Percentiles rank a stretch among this genome's conserved stretches.
These are phyloP conservation scores for Masnerella sp. DNA, from an alignment of 2,888 invertebrate genomes.

Conservation along the genomic window DNA sequence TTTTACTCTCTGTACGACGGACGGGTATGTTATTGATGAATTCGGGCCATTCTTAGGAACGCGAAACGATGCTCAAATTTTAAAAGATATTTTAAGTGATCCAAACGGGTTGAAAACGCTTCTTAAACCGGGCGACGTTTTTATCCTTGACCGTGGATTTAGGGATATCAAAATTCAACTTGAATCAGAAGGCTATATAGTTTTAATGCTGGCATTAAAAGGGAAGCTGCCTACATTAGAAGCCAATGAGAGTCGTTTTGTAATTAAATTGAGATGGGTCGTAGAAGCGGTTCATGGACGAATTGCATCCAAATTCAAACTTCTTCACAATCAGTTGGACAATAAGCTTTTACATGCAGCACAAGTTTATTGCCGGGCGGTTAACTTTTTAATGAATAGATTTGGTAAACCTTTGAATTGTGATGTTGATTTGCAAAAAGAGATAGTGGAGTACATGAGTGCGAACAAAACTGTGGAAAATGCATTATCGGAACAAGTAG, in stretches of 20 bases:
- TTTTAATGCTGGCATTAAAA: constrained; percentile 55
- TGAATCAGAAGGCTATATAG: constrained; percentile 61
- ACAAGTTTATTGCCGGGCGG: constrained; percentile 28
- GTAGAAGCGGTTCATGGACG: constrained; percentile 53
- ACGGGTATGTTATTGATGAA: constrained; percentile 19
- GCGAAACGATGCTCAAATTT: constrained; percentile 1
- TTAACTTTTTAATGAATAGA: constrained; percentile 32
- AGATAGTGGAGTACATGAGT: constrained; percentile 14
- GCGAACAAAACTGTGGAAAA: neutral
- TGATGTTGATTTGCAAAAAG: constrained; percentile 27
- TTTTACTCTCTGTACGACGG: too few relatives aligned
- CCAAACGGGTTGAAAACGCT: constrained; percentile 3
- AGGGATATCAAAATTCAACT: constrained; percentile 11
- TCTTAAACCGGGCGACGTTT: constrained; percentile 16
- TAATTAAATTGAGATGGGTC: constrained; percentile 60
- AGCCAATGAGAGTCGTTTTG: constrained; percentile 61
- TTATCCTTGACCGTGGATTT: constrained; percentile 22
- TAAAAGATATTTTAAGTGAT: neutral
- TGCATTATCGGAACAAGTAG: constrained; percentile 36
- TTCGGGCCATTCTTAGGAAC: neutral
- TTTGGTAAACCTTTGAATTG: constrained; percentile 56
- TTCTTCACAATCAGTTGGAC: constrained; percentile 46
- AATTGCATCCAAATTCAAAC: constrained; percentile 31
- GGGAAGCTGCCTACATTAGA: constrained; percentile 62
- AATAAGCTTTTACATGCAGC: constrained; percentile 41